Evolutionary conservation across 1,140 invertebrate species (phyloP), one percentile per base, ranked within the genome.

Genomic region (Drosophila quadrilineata): DNA sequence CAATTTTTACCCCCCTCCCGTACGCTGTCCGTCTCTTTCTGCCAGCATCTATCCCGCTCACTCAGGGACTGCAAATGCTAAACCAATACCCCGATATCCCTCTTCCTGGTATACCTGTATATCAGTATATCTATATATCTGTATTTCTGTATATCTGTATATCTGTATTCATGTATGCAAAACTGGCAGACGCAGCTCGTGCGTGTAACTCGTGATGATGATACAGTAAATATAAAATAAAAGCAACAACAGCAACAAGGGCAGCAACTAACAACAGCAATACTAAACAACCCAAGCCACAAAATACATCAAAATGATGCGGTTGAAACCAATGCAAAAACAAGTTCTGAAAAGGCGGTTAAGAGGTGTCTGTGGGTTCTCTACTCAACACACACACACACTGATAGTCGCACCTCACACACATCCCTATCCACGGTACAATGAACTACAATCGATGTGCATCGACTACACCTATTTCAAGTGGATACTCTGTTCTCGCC

Each of bases 241-340:
- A 26, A 26, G 16, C 12, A 3, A 33, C 4, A 1, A 33, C 28
- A 21, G 16, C 46, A 24, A 52, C 21, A 24, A 50, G 33, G 26
- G 24, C 45, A 26, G 43, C 14, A 58, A 58, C 35, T n/a, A 57
- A 49, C 28, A 16, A 24, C 57, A 49, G 43, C 54, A 49, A 48
- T 50, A 38, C 66, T 67, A 75, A 75, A 75, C 67, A 77, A 76
- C 68, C 53, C 58, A 75, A 76, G 68, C 77, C 77, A 77, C 79
- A 84, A 84, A 85, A 85, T 85, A 79, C 77, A 85, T 85, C 77
- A 84, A 84, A 84, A 84, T 84, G 77, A 85, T 84, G 77, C 70
- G 77, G 77, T 84, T 84, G 63, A 72, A 84, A 69, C 54, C 80
- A 79, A 80, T 84, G 76, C 76, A 72, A 68, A 82, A 82, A 82